Conservation (phyloP, 2,888 invertebrate species). For the Kryphioiulus occultus region DNA sequence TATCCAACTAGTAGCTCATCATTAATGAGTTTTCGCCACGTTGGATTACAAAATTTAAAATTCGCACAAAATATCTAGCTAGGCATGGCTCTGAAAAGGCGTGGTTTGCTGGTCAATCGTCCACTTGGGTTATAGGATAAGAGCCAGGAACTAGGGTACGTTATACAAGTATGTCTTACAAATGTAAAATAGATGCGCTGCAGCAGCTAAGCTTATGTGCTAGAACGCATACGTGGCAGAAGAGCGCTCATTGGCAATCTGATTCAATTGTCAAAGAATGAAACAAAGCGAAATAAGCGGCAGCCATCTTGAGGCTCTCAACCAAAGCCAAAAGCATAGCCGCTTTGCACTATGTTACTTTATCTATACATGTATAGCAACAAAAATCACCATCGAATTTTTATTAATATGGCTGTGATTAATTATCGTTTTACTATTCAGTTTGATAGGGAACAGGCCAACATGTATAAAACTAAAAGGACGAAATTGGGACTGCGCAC, state of each 20-base stretch:
- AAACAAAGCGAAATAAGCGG: background rate
- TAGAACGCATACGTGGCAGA: background rate
- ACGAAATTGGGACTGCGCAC: too few relatives aligned
- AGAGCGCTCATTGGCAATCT: background rate
- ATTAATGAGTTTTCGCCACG: background rate
- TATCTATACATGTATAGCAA: too few relatives aligned
- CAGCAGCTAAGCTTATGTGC: background rate
- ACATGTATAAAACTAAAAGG: too few relatives aligned
- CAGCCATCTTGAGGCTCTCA: background rate
- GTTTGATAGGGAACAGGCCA: too few relatives aligned
- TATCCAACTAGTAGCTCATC: background rate
- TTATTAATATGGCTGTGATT: too few relatives aligned
- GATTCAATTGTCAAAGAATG: background rate
- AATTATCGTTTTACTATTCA: too few relatives aligned
- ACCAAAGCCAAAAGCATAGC: background rate
- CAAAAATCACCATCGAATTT: too few relatives aligned
- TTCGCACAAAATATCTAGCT: background rate
- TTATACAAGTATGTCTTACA: background rate
- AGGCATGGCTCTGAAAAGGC: background rate
- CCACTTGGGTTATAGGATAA: background rate
- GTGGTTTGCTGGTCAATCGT: slow-evolving; percentile 20
- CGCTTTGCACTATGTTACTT: too few relatives aligned
- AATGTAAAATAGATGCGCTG: background rate
- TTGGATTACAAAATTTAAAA: background rate
- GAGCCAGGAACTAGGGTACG: background rate